Evolutionary conservation across 1,140 invertebrate species (phyloP), one percentile per base, ranked within the genome.

Genomic region (Globodera ellingtonae): DNA sequence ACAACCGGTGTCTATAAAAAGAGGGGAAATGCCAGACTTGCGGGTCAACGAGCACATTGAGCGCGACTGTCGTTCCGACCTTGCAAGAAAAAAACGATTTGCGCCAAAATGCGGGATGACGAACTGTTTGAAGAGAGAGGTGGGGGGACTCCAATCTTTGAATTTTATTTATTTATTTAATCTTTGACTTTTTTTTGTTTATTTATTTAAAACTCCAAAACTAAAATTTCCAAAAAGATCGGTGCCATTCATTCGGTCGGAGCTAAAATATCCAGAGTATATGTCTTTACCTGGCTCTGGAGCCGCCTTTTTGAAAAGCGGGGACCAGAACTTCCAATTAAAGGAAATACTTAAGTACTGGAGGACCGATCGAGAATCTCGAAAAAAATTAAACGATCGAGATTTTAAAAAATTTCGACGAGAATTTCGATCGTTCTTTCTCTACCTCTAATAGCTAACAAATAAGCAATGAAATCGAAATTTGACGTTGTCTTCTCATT

Each of bases 41-140:
- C 35, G 65, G 0, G 75, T 77, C 13, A 77, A 69, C n/a, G 75
- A 77, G 46, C 75, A 77, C 50, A 77, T 77, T n/a, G 75, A 77
- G 7, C 52, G 69, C 21, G 75, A 62, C 65, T 77, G 75, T 46
- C 65, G 44, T 35, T 77, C 75, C 13, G 75, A 77, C 4, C 9
- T 47, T 18, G 67, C 67, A 21, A 35, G 24, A 5, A 77, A n/a
- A 24, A 24, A 48, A 15, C 75, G 75, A 35, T 44, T 21, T 21
- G 75, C 75, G 6, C 75, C 75, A 3, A 77, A 66, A 66, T 77
- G 75, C 50, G 75, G 75, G 13, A 6, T 77, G 48, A 70, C 3
- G 24, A 69, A 69, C 18, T 77, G 75, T 21, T 77, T 44, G 7
- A 44, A 69, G 46, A 24, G 75, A 69, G 75, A 77, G 75, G 75